phyloP scores from a whole-genome alignment of 2,797 vertebrate genomes.

The Oreochromis grahami region DNA sequence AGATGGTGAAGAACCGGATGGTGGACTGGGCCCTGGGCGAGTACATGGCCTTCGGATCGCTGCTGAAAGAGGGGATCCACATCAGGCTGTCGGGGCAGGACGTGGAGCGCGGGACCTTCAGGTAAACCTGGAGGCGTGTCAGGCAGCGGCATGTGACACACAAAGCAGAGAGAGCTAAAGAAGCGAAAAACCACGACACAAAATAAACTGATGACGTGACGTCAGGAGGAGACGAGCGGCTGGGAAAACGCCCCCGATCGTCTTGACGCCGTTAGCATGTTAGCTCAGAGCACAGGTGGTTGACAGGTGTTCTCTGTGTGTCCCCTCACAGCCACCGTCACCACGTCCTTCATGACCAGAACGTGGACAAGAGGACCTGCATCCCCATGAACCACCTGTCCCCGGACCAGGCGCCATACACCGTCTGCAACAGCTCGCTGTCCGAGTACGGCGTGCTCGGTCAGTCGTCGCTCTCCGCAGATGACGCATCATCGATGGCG shows the following conservation, averaged over 20 bases:
- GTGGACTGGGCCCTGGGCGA: slow-evolving; percentile 95
- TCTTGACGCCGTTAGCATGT: background rate
- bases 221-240: background rate
- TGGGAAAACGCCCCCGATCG: background rate
- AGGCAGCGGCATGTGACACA: background rate
- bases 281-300: background rate
- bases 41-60: slow-evolving; percentile 93
- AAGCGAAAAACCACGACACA: background rate
- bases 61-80: slow-evolving; percentile 92
- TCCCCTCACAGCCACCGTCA: slow-evolving; percentile 85
- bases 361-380: slow-evolving; percentile 91
- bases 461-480: slow-evolving; percentile 50
- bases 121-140: slow-evolving; percentile 48
- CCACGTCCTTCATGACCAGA: slow-evolving; percentile 94
- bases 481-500: fast-evolving
- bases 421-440: slow-evolving; percentile 94
- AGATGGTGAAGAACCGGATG: slow-evolving; percentile 84
- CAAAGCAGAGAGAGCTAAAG: background rate
- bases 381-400: slow-evolving; percentile 95
- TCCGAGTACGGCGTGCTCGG: slow-evolving; percentile 93
- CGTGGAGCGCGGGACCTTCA: slow-evolving; percentile 94
- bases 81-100: slow-evolving; percentile 92
- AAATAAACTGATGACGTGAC: background rate
- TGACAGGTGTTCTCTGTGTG: background rate
- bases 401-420: slow-evolving; percentile 91